Base-by-base conservation (phyloP, 1,140 invertebrate genomes). In the Drusus annulatus region DNA sequence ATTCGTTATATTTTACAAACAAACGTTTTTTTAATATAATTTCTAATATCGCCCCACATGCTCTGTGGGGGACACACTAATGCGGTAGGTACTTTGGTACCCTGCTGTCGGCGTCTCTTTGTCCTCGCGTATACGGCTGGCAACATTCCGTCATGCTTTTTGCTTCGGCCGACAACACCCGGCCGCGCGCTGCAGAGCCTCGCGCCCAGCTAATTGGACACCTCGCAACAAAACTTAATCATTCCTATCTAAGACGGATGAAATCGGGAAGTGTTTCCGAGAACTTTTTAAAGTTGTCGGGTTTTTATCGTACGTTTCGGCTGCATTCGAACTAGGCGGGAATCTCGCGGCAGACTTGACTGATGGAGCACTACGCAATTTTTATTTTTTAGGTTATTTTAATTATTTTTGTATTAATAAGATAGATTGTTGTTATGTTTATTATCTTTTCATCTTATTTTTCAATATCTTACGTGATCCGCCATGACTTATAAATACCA, bases 121-220 rank as follows among this genome's bases (percentile, higher is more conserved):
- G 79, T 83, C 58, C 51, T 25, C 51, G 10, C 28, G 19, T 60
- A 68, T 21, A 51, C 5, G n/a, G 63, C 62, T 78, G 65, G 60
- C 62, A 79, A 78, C 82, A 83, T 83, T 83, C 82, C 79, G 76
- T 81, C 79, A 81, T 83, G 81, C 79, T 81, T 83, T 83, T 83
- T 83, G 77, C 77, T 73, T 58, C 23, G 71, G 63, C 75, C 80
- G 79, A 62, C 65, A 74, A 50, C 54, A 76, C 50, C 75, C 45
- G 76, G 28, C 78, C 58, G 77, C 62, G 79, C 23, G 71, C 54
- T 15, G 52, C 1, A 4, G 23, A 58, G 16, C 51, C 17, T 51
- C 15, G 6, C 5, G 4, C 5, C 7, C 13, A 75, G 71, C 36
- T 2, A 52, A 71, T 4, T 52, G 45, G 3, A 1, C 45, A 73